Evolutionary conservation across 2,113 vertebrate genomes (phyloP), one percentile per base, ranked within the genome.

Genomic region (Vombatus ursinus): DNA sequence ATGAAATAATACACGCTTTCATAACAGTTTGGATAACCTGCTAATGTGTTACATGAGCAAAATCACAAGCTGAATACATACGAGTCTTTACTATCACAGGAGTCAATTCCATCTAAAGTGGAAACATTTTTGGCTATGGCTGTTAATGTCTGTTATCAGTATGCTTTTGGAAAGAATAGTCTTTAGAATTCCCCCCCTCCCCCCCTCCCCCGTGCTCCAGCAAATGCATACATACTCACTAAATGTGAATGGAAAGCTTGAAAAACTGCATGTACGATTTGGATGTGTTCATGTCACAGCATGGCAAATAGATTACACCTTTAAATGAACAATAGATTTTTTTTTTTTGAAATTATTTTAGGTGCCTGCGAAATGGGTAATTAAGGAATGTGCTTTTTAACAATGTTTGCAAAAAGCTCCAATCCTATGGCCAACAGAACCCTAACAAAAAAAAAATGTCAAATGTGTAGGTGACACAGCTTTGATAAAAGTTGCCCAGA

Each of bases 51-150:
- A 1, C 8, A 47, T 91, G 90, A 91, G 68, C 93, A 89, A 52
- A 89, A 47, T 91, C 68, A 91, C 97, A 98, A 97, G 96, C 97
- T 97, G 95, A 52, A 16, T 37, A 44, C 5, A 93, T 25, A 49
- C 44, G 92, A 94, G 91, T 52, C 50, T 68, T 92, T 91, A 50
- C 49, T 53, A n/a, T 91, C 7, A 14, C 6, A 52, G 93, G 91
- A 94, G 94, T 52, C 91, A n/a, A 94, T 95, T 92, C 31, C 90
- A 91, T 89, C 25, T 31, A 9, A 37, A 95, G 57, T 50, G 47
- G 91, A 92, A 94, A 92, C 84, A 28, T 89, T 52, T 93, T 93
- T 52, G 8, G 25, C 26, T 49, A 90, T 49, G 49, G 8, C 48
- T 31, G 24, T 90, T 48, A 90, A 52, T 49, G 5, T 49, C 48